Conservation (phyloP, 2,113 vertebrate genomes). For the Elgaria multicarinata region DNA sequence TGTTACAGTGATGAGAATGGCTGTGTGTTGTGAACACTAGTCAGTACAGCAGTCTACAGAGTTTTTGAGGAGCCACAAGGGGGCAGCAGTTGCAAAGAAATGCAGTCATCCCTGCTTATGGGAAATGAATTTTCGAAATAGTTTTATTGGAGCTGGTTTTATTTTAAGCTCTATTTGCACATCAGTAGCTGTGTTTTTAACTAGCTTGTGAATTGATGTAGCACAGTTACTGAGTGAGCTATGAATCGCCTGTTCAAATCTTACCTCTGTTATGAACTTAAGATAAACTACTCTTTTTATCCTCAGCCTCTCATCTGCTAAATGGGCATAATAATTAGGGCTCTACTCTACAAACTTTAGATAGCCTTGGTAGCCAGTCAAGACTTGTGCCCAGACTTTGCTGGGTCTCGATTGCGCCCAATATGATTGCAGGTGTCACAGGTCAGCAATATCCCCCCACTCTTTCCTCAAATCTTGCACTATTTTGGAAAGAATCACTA, state of each 20-base stretch:
- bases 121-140: conserved; percentile 9
- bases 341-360: not conserved
- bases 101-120: not conserved
- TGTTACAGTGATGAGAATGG: not conserved
- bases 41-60: conserved; percentile 41
- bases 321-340: not conserved
- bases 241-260: not conserved
- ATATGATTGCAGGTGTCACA: not conserved
- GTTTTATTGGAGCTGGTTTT: not conserved
- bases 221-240: not conserved
- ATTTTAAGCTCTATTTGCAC: conserved; percentile 9
- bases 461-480: not conserved
- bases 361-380: not conserved
- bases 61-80: conserved; percentile 54
- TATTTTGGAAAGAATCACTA: not conserved
- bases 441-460: not conserved
- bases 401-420: not conserved
- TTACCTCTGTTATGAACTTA: not conserved
- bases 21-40: conserved; percentile 45
- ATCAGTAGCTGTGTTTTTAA: not conserved
- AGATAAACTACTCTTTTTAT: not conserved
- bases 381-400: not conserved
- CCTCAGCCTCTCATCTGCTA: not conserved
- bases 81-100: conserved; percentile 62
- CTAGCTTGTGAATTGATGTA: not conserved